A percentile compares a stretch with the other conserved stretches of the same genome.
phyloP scores from a whole-genome alignment of 2,888 invertebrate genomes.

The Apamea crenata region DNA sequence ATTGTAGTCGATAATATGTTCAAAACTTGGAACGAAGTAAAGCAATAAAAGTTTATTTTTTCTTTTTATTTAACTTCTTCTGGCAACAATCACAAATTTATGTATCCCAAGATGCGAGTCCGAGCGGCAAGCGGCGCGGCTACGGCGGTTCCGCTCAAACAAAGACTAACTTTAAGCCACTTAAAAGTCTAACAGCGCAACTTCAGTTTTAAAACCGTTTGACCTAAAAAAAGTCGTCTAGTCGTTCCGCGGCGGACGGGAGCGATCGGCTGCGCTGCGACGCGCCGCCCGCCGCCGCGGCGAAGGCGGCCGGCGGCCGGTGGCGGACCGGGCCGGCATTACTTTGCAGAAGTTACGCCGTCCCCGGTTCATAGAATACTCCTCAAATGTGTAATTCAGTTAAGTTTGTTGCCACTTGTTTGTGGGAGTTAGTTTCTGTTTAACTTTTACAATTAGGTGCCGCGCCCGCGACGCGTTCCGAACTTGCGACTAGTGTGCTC shows the following conservation, averaged over 20 bases:
- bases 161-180: constrained; percentile 77
- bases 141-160: constrained; percentile 63
- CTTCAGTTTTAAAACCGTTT: constrained; percentile 78
- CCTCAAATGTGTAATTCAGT: constrained; percentile 50
- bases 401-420: constrained; percentile 36
- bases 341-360: constrained; percentile 32
- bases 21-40: constrained; percentile 42
- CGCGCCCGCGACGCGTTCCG: too few relatives aligned
- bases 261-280: constrained; percentile 17
- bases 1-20: neutral
- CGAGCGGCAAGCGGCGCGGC: constrained; percentile 43
- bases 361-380: constrained; percentile 27
- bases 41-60: constrained; percentile 54
- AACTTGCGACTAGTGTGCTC: neutral
- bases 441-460: constrained; percentile 29
- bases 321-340: neutral
- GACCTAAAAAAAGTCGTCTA: constrained; percentile 70
- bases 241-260: constrained; percentile 10
- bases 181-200: constrained; percentile 77
- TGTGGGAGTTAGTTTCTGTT: constrained; percentile 36
- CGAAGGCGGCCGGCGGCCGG: neutral
- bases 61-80: constrained; percentile 46
- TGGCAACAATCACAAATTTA: constrained; percentile 51
- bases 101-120: constrained; percentile 55
- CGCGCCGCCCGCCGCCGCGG: neutral